Base-by-base conservation (phyloP, 1,140 invertebrate genomes). In the Riptortus pedestris region DNA sequence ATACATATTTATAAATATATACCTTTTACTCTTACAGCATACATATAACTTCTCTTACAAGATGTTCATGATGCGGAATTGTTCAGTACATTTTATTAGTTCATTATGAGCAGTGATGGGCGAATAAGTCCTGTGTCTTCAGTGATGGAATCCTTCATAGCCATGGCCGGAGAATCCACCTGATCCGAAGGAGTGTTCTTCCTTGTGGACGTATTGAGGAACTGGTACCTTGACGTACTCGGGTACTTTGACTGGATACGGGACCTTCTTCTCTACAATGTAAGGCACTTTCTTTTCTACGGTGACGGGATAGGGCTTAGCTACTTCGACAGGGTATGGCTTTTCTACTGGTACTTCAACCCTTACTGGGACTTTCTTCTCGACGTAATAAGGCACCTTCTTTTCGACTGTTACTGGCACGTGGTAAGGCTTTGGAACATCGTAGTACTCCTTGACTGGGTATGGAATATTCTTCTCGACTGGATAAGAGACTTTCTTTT, bases 231-330 rank as follows among this genome's bases (percentile, higher is more conserved):
- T 55, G 20, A 55, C 22, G 51, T 55, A 55, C 22, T 55, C 51
- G 2, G 51, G 51, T 9, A 55, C 51, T 27, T 55, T 55, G 24
- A 55, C 51, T 7, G 51, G 51, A 24, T 55, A 55, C 24, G 51
- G 51, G 14, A 55, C 51, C n/a, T 55, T 55, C 51, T 55, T 55
- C 24, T 55, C 51, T 4, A 55, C 51, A 1, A 55, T 55, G 14
- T 55, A 55, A 26, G 51, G 51, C 2, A 55, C 51, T 24, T 55
- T 55, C 51, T 55, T 55, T 24, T 55, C 51, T 22, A 55, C 51
- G 9, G 51, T 55, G 2, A 55, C 51, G 20, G 51, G 51, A 14
- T 55, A 55, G 2, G 51, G 51, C 24, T 27, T 55, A 24, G 51
- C 2, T 55, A 55, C 51, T 55, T 55, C 51, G 4, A 55, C 51